These are phyloP conservation scores for Clistopyga incitator DNA, from an alignment of 2,888 invertebrate species.

Conservation along the genomic window DNA sequence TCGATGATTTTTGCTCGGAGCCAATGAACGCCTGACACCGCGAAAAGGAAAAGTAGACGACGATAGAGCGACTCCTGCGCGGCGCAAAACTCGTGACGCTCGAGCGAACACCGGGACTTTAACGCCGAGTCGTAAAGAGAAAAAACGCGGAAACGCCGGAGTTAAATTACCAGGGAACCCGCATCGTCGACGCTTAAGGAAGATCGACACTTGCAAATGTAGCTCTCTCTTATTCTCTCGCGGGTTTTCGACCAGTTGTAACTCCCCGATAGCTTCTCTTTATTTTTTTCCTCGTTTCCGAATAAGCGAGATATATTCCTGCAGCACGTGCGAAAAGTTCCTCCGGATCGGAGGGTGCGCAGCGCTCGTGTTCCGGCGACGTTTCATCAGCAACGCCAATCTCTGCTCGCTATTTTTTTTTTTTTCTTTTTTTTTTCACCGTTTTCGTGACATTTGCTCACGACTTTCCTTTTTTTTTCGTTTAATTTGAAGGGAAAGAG, in stretches of 20 bases:
- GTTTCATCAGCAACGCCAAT: constrained; percentile 15
- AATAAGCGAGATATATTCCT: constrained; percentile 12
- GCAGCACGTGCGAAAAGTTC: constrained; percentile 14
- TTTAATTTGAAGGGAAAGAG: background rate
- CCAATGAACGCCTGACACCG: background rate
- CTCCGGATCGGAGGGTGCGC: background rate
- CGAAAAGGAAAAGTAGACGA: background rate
- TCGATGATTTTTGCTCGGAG: background rate
- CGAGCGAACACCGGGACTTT: constrained; percentile 24
- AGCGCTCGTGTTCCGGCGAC: background rate
- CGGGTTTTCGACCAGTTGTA: constrained; percentile 16
- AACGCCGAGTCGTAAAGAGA: constrained; percentile 51
- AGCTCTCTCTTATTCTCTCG: background rate
- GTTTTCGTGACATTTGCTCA: background rate
- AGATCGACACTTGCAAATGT: constrained; percentile 38
- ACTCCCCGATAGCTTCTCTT: constrained; percentile 28
- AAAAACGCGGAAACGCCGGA: constrained; percentile 27
- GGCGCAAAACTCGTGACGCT: constrained; percentile 20
- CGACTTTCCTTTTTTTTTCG: background rate
- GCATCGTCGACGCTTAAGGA: constrained; percentile 47
- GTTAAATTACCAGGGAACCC: constrained; percentile 53
- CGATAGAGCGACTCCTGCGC: background rate
- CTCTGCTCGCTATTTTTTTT: background rate
- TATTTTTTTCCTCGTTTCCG: background rate
- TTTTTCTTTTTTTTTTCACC: background rate